Base-by-base conservation (phyloP, 1,140 invertebrate species). In the Lycorma delicatula region DNA sequence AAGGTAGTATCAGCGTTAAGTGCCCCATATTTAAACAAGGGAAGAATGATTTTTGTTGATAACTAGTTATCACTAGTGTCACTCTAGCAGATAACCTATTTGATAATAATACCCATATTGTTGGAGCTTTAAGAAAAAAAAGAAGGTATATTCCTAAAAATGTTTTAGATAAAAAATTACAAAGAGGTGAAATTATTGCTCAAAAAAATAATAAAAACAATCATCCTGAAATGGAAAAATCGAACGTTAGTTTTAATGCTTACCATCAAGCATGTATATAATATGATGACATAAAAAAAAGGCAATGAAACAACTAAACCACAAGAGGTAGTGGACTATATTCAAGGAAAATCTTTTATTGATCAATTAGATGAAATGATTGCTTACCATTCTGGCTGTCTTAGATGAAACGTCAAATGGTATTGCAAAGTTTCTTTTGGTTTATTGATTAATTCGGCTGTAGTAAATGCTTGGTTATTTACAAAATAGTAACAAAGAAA, bases 61-160 rank as follows among this genome's bases (percentile, higher is more conserved):
- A 64, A 67, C 56, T 73, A 60, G 62, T 74, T 71, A n/a, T n/a
- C 59, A 72, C 69, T 25, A 74, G 72, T 63, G 61, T 74, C 54
- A 28, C 67, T 52, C 62, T 75, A 55, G 70, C 73, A 56, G 53
- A 71, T 55, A 59, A 61, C 61, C 60, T 74, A 62, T 58, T 74
- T 55, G 49, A 65, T 31, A 69, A 65, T 56, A 63, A 75, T 60
- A 77, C 72, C 5, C 69, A 76, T 71, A 63, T 73, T 16, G 62
- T 74, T 55, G 73, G 74, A 50, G 77, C 73, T 59, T 41, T 77
- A 56, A 58, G 69, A 44, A 63, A 64, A 48, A 72, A 72, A 59
- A 59, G 69, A 38, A 71, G 68, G 61, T 63, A 62, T 58, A 62
- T 68, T 27, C 69, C 68, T 23, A 68, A 68, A 59, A 63, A 67